These are phyloP conservation scores for Cladorhizidae sp. DNA, from an alignment of 37 sponge, comb jelly and placozoan genomes.

Conservation along the genomic window DNA sequence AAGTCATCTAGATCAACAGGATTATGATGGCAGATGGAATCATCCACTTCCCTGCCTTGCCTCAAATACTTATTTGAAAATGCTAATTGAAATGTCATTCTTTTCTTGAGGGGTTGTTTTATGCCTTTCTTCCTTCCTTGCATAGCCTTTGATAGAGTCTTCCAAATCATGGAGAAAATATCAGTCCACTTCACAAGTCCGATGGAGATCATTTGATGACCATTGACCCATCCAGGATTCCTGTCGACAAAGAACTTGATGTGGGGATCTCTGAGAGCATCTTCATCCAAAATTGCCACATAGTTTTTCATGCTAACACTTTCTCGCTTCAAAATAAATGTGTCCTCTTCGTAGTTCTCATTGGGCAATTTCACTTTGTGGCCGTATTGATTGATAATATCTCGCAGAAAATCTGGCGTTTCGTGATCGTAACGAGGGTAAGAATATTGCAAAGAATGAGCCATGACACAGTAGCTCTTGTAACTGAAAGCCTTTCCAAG, in stretches of 20 bases:
- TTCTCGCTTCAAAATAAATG: conserved; percentile 57
- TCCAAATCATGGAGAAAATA: background rate
- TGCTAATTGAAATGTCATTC: no score
- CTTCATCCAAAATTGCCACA: conserved; percentile 38
- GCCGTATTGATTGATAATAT: no score
- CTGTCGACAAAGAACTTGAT: no score
- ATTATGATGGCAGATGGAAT: no score
- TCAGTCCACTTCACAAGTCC: conserved; percentile 35
- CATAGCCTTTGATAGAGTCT: background rate
- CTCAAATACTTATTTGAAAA: no score
- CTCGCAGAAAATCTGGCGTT: conserved; percentile 50
- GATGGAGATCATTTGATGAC: conserved; percentile 51
- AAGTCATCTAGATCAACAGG: no score
- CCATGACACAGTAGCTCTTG: no score
- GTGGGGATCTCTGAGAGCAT: conserved; percentile 19
- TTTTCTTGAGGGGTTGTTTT: no score
- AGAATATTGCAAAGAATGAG: background rate
- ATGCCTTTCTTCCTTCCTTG: no score
- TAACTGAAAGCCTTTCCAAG: conserved; percentile 76
- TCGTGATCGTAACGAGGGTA: conserved; percentile 52
- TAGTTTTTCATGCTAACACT: conserved; percentile 21
- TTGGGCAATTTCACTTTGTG: background rate
- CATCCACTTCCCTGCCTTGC: no score
- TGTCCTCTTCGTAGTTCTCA: conserved; percentile 53
- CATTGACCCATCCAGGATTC: no score